A percentile compares a stretch with the other conserved stretches of the same genome.
phyloP scores from a whole-genome alignment of 1,140 invertebrate species.

The Drosophila mayri region DNA sequence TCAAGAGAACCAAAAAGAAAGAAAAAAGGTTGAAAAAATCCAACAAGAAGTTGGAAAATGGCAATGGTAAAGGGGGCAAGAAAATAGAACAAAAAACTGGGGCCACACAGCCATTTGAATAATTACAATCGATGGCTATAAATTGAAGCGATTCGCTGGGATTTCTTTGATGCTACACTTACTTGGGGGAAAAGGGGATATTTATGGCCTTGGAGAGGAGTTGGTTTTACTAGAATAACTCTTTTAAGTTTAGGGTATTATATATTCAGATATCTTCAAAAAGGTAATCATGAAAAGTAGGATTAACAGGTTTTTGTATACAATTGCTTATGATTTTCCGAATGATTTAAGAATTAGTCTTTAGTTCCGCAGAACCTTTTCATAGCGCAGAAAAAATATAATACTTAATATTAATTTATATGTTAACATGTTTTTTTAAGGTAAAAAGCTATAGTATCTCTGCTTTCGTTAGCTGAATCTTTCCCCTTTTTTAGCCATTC shows the following conservation, averaged over 20 bases:
- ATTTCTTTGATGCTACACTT: slow-evolving; percentile 21
- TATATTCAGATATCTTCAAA: neutral
- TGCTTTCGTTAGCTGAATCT: neutral
- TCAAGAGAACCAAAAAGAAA: neutral
- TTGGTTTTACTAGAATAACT: neutral
- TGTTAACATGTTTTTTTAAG: too few species aligned
- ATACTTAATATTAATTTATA: too few species aligned
- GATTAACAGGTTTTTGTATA: too few species aligned
- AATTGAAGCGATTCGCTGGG: slow-evolving; percentile 37
- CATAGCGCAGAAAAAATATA: too few species aligned
- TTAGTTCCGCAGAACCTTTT: too few species aligned
- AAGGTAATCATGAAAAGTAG: neutral
- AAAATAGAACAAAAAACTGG: slow-evolving; percentile 50
- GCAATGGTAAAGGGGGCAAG: slow-evolving; percentile 11
- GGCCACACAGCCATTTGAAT: slow-evolving; percentile 56
- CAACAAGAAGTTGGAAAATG: slow-evolving; percentile 23
- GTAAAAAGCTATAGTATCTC: neutral
- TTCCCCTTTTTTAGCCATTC: neutral
- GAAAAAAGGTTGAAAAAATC: slow-evolving; percentile 7
- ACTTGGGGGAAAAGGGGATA: neutral
- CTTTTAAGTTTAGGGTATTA: neutral
- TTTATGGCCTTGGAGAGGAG: neutral
- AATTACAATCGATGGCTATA: slow-evolving; percentile 68
- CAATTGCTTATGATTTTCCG: neutral
- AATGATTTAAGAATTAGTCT: neutral